Base-by-base conservation (phyloP, 2,888 invertebrate species). In the Lottia scabra region DNA sequence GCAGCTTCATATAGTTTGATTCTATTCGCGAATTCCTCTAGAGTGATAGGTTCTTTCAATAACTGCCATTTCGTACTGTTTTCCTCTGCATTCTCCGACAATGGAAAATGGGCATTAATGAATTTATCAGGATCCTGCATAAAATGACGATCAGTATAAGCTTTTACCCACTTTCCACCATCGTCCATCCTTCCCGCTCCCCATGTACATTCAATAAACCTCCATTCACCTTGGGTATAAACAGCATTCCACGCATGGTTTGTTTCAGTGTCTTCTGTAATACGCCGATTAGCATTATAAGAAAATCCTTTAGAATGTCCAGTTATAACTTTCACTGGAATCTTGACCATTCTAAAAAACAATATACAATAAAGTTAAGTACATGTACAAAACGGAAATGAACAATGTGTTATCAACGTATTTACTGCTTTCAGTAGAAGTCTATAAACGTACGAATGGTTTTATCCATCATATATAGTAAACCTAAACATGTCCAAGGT, bases 201-300 rank as follows among this genome's bases (percentile, higher is more conserved):
- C 82, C 82, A 82, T 0, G 82, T 82, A 46, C 81, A 81, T 38
- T 82, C 82, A 0, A 82, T 26, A 62, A 82, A 80, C 15, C 80
- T 75, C 82, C 82, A 82, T 62, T 80, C 77, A 1, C 73, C 75
- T 27, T 76, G 63, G 1, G 80, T 45, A 63, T 75, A 75, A 0
- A 81, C 80, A 8, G 79, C 81, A 71, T 82, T 82, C 82, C 82
- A 82, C 26, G 79, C 78, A 68, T 82, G 82, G 63, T 82, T 81
- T 1, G 76, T 69, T 19, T 78, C 76, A 16, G 63, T 74, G 3
- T 78, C 73, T 12, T 74, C 27, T 0, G 65, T 65, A 62, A 82
- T 78, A 6, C 68, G 63, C 44, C 67, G 73, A 8, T 79, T 80
- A 12, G 82, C 77, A 13, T 82, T 74, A 56, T 79, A 76, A 13